Base-by-base conservation (phyloP, 2,888 invertebrate species). In the Agrenia bidenticulata region DNA sequence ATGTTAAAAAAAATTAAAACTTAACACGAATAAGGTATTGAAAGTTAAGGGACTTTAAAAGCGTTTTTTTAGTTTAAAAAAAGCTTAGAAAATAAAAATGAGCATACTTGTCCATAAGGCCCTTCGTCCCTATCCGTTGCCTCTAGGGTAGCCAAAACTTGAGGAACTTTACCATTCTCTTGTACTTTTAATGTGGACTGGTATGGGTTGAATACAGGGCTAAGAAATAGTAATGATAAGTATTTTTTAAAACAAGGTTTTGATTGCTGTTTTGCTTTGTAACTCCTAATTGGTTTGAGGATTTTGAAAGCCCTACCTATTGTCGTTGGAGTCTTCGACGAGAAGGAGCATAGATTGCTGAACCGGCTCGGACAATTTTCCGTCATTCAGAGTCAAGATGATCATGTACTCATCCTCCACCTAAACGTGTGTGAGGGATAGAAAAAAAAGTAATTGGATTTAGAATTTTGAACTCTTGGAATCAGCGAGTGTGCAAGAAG, bases 51-150 rank as follows among this genome's bases (percentile, higher is more conserved):
- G n/a, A n/a, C n/a, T n/a, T n/a, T n/a, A n/a, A n/a, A n/a, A n/a
- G n/a, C n/a, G n/a, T n/a, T n/a, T n/a, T n/a, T n/a, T n/a, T n/a
- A n/a, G n/a, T n/a, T n/a, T n/a, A n/a, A n/a, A n/a, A n/a, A n/a
- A n/a, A n/a, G n/a, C n/a, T n/a, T n/a, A n/a, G n/a, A n/a, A n/a
- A n/a, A n/a, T n/a, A n/a, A n/a, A n/a, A n/a, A n/a, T n/a, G n/a
- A n/a, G 19, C 61, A 39, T 81, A 86, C 90, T 84, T 94, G 94
- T 49, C 94, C 94, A 77, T 93, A 94, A 42, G 92, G 89, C 54
- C 94, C 94, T 81, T 93, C 92, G 78, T 94, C 94, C 58, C 88
- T 85, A 80, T 94, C 94, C 2, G 88, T 89, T 13, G 94, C 94
- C 81, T 93, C 92, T 26, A 94, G 85, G 1, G 89, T 89, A 15